Conservation (phyloP, 1,140 invertebrate genomes). For the Teleogryllus occipitalis region DNA sequence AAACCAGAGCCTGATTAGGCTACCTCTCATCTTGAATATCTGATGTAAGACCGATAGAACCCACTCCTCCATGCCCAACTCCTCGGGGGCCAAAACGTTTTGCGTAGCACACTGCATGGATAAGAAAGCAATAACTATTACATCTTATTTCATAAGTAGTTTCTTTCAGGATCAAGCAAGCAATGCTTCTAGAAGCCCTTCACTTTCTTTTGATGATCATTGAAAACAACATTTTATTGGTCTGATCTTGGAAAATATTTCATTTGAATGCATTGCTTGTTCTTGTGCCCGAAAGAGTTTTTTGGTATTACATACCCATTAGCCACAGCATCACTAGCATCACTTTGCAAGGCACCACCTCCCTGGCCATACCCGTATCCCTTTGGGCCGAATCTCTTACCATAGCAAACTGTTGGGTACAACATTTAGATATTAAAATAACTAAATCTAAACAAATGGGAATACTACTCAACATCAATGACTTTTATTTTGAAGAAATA, state of each 20-base stretch:
- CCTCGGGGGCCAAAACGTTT: constrained; percentile 82
- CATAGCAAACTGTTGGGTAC: constrained; percentile 72
- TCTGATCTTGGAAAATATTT: too few species aligned
- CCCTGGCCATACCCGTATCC: constrained; percentile 90
- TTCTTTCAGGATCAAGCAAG: not conserved
- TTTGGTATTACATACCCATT: constrained; percentile 52
- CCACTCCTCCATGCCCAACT: constrained; percentile 77
- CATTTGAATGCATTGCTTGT: not conserved
- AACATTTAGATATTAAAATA: not conserved
- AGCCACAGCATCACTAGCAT: constrained; percentile 49
- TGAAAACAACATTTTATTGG: too few species aligned
- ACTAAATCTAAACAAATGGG: too few species aligned
- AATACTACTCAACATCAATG: too few species aligned
- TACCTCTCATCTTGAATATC: constrained; percentile 52
- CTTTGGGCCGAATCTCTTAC: constrained; percentile 87
- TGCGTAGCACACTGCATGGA: constrained; percentile 57
- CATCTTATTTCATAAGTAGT: not conserved
- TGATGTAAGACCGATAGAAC: constrained; percentile 56
- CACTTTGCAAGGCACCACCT: constrained; percentile 80
- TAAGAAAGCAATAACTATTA: not conserved
- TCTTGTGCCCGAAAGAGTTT: not conserved
- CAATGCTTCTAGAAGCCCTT: not conserved
- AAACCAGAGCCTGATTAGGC: constrained; percentile 8
- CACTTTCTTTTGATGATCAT: not conserved
- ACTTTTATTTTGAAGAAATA: too few species aligned